phyloP scores from a whole-genome alignment of 2,113 vertebrate species.

The Camelus dromedarius region DNA sequence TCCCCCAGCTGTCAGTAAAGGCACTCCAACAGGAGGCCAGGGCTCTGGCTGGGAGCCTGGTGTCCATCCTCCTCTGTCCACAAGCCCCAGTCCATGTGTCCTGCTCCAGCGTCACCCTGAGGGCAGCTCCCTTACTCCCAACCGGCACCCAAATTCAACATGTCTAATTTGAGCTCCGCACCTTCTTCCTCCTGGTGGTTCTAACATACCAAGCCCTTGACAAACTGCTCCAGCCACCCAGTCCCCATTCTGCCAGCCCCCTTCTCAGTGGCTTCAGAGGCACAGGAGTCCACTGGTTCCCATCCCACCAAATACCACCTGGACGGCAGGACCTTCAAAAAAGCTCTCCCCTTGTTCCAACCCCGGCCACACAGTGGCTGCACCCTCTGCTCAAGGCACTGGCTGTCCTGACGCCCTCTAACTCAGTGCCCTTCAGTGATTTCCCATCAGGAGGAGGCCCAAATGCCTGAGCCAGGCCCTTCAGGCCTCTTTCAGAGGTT shows the following conservation, averaged over 20 bases:
- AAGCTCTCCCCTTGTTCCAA: too few species aligned
- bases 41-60: neutral
- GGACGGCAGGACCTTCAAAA: neutral
- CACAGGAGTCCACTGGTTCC: neutral
- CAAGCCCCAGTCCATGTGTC: neutral
- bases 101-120: neutral
- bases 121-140: neutral
- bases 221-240: neutral
- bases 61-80: neutral
- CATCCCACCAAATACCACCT: neutral
- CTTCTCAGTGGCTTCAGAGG: neutral
- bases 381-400: neutral
- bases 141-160: neutral
- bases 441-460: neutral
- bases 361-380: neutral
- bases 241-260: neutral
- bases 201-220: neutral
- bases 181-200: neutral
- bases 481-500: neutral
- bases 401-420: neutral
- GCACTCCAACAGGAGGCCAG: neutral
- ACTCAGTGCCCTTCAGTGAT: neutral
- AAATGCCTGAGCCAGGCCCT: neutral
- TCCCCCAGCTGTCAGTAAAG: neutral
- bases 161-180: neutral